Conservation (phyloP, 2,113 vertebrate species). For the Phrynosoma platyrhinos region DNA sequence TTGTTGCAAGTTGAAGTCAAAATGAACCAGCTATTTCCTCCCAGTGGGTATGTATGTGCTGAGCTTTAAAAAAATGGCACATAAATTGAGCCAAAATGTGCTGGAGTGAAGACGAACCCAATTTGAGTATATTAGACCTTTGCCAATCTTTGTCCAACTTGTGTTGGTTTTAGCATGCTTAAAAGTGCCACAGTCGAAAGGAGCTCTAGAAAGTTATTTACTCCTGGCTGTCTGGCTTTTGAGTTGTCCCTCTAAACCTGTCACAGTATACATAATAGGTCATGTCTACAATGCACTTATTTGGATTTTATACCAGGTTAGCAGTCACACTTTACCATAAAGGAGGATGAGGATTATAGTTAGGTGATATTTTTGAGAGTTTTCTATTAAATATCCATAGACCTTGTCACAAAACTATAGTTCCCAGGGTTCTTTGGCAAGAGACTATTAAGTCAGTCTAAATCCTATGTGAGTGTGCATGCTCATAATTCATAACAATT, state of each 20-base stretch:
- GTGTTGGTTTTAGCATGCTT: not conserved
- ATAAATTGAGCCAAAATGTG: not conserved
- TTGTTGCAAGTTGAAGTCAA: not conserved
- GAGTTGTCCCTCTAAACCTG: not conserved
- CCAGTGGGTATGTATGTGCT: not conserved
- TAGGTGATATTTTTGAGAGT: not conserved
- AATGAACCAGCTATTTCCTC: not conserved
- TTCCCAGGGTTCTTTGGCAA: not conserved
- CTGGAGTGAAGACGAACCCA: not conserved
- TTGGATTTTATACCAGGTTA: not conserved
- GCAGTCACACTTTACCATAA: not conserved
- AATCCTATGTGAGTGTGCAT: not conserved
- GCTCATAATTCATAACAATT: not conserved
- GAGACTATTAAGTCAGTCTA: not conserved
- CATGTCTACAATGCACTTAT: not conserved
- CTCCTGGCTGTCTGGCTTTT: not conserved
- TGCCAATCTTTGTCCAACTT: conserved; percentile 6
- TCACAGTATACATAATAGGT: not conserved
- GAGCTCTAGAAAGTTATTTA: not conserved
- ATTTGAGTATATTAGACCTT: not conserved
- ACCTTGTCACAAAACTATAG: not conserved
- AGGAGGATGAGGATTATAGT: not conserved
- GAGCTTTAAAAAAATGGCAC: not conserved
- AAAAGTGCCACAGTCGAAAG: not conserved
- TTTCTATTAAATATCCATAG: not conserved